Base-by-base conservation (phyloP, 2,797 vertebrate species). In the Acridotheres tristis region DNA sequence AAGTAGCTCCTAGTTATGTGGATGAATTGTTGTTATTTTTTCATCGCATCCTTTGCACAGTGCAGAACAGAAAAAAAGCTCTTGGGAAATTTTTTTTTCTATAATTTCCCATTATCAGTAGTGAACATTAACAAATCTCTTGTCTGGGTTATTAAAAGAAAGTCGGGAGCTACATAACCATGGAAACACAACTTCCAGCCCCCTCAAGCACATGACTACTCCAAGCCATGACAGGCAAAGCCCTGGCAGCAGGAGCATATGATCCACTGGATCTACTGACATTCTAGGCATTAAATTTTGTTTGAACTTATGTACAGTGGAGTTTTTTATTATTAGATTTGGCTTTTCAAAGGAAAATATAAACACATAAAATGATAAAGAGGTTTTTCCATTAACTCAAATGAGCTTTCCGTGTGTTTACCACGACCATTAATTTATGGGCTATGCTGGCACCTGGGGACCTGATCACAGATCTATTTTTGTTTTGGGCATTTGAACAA, bases 91-190 rank as follows among this genome's bases (percentile, higher is more conserved):
- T 59, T 66, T 88, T 88, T 83, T 85, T 68, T 29, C 29, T 81
- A 9, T 74, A 63, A 86, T 38, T 84, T 91, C 38, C 63, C 51
- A 81, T 84, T 91, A 92, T 73, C 67, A 71, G 34, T 61, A 82
- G 18, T 50, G 88, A 95, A 91, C 76, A 90, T 85, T 85, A 93
- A 88, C n/a, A 91, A 78, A 89, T 89, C 66, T 92, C 81, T 88
- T 79, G 92, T 96, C 92, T 93, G 79, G 29, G 55, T 88, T 96
- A 96, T 91, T 94, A 95, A 94, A 95, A 94, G 91, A 88, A 92
- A 92, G 85, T 84, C 6, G 7, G 81, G 91, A 95, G 85, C 48
- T 85, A 53, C 22, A 96, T 88, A 92, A 93, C 92, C 94, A 93
- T 97, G 92, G 94, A 95, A 96, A 96, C 90, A 87, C 38, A 90